Evolutionary conservation across 2,797 vertebrate species (phyloP), one percentile per base, ranked within the genome.

Genomic region (Leptoclinus maculatus): DNA sequence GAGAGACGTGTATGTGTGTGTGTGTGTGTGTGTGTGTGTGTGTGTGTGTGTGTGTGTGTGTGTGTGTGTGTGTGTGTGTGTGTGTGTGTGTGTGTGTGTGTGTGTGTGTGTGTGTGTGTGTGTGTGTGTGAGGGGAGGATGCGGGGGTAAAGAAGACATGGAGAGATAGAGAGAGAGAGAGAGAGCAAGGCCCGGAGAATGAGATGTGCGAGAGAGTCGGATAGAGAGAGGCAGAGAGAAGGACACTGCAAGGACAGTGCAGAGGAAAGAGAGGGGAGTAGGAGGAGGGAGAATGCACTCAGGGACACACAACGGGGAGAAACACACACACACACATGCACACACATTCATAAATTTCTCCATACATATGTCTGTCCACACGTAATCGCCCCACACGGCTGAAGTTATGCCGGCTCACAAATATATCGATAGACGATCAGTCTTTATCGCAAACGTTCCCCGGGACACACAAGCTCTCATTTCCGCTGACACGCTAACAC

Each of bases 231-330:
- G 85, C 85, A 88, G 86, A 85, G 84, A 87, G 91, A 92, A 94
- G 92, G 94, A 92, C 94, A 91, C 83, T 79, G 83, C 91, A 95
- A 94, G 94, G 94, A 92, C 93, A 93, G 87, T 93, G 91, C 93
- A 91, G 93, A 90, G 87, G 79, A 85, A 91, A 80, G 82, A 78
- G 85, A 83, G 73, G 74, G 79, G 63, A 83, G 90, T 62, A 85
- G 88, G 88, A 91, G 87, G 88, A 90, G 87, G 80, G 79, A 87
- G 16, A 87, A 88, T 83, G 80, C 87, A 88, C 88, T 91, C 83
- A 89, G 83, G 84, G 82, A 92, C 83, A 83, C 69, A 79, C 74
- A 76, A 83, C 56, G 57, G 34, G 41, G 54, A 74, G 70, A 83
- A 78, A 78, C 60, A 81, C 78, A 83, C 77, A 66, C 76, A 34